A percentile compares a stretch with the other conserved stretches of the same genome.
phyloP scores from a whole-genome alignment of 1,140 invertebrate species.

The Drosophila neocordata region DNA sequence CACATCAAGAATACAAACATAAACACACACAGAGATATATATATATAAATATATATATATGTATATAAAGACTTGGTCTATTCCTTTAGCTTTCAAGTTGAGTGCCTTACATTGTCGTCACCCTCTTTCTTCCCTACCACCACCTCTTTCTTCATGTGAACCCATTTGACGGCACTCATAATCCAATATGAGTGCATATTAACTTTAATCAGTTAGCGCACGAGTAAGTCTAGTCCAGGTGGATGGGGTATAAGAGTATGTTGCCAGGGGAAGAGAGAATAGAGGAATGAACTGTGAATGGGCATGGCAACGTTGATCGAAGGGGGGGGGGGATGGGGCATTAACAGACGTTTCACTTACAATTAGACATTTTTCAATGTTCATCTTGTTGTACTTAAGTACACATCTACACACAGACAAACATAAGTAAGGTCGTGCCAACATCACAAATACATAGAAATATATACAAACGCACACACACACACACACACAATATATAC shows the following conservation, averaged over 20 bases:
- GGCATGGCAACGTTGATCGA: no score
- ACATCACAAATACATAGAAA: constrained; percentile 24
- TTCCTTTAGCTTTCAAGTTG: constrained; percentile 62
- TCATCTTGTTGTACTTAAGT: constrained; percentile 47
- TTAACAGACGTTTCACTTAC: constrained; percentile 64
- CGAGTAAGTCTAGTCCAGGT: constrained; percentile 36
- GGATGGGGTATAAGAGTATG: neutral
- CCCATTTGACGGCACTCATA: constrained; percentile 61
- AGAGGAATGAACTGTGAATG: no score
- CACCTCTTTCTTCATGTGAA: constrained; percentile 21
- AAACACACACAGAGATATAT: constrained; percentile 2
- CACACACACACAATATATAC: neutral
- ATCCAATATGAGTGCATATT: constrained; percentile 71
- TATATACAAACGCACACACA: neutral
- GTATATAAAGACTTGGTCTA: constrained; percentile 34
- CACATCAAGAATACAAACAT: constrained; percentile 26
- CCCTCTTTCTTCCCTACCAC: constrained; percentile 28
- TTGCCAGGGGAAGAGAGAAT: no score
- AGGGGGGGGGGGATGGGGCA: no score
- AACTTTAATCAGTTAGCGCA: constrained; percentile 76
- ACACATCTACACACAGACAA: constrained; percentile 19
- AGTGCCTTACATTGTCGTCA: constrained; percentile 60
- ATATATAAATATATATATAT: constrained; percentile 12
- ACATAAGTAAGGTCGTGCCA: constrained; percentile 58
- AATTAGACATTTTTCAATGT: constrained; percentile 70